phyloP scores from a whole-genome alignment of 2,797 vertebrate genomes.

The Cynopterus sphinx region DNA sequence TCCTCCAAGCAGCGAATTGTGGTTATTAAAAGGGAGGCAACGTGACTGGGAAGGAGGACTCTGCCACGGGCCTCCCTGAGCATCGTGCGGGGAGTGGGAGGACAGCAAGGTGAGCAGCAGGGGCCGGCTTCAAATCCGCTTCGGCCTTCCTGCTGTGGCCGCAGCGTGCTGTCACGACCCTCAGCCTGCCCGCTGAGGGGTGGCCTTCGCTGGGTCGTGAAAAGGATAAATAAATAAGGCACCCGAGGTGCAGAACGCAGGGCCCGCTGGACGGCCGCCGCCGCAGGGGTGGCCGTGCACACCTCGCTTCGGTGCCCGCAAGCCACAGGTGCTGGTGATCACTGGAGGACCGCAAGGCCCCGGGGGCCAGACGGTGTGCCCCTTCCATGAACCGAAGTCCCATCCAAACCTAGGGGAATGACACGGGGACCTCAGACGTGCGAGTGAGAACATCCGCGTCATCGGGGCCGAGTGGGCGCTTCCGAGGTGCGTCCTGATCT shows the following conservation, averaged over 20 bases:
- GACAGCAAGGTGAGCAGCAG: accelerated
- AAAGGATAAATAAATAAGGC: neutral
- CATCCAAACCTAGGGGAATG: neutral
- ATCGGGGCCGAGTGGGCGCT: slow-evolving; percentile 58
- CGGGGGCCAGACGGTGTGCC: neutral
- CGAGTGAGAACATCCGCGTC: neutral
- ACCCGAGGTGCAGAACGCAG: neutral
- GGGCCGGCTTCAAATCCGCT: too few species aligned
- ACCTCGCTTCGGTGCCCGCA: neutral
- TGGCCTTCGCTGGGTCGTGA: neutral
- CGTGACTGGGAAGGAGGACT: neutral
- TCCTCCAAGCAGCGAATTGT: neutral
- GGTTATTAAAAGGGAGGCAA: neutral
- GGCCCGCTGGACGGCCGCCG: neutral
- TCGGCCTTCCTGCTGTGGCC: accelerated
- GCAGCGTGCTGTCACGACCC: neutral
- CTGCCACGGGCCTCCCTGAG: neutral
- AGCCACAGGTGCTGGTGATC: neutral
- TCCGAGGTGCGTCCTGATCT: slow-evolving; percentile 60
- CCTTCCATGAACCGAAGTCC: neutral
- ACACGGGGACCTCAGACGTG: neutral
- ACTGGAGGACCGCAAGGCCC: neutral
- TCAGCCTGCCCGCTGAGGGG: neutral
- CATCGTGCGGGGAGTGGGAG: accelerated
- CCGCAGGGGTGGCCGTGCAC: accelerated